Evolutionary conservation across 35 echinoderm and acorn worm species (phyloP), one percentile per base, ranked within the genome.

Genomic region (Lytechinus variegatus): DNA sequence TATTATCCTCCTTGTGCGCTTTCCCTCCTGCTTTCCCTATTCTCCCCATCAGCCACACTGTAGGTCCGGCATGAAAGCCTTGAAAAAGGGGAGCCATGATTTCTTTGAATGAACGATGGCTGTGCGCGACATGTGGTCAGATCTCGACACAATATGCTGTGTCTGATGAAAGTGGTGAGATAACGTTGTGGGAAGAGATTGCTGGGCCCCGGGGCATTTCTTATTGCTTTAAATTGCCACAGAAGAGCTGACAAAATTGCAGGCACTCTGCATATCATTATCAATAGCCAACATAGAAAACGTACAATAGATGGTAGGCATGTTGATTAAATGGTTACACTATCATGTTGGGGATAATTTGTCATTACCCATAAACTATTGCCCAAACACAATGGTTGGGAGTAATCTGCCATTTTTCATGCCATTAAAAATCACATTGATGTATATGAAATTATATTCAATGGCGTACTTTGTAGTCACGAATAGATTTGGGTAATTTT

Each of bases 61-160:
- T 53, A 4, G 9, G 88, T 52, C 28, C 28, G 13, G 88, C 88
- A 90, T 90, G 88, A 27, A 33, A 54, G 29, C 88, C 88, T 90
- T 90, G 88, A 90, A 90, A 44, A 90, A 12, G 27, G 88, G 52
- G 29, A 54, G 88, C 88, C 88, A 90, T 90, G 88, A 90, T 90
- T 90, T 90, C 88, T 90, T 54, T 90, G 88, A 90, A 90, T 90
- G 88, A 54, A 33, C 29, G 28, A 21, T 54, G 28, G 88, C n/a
- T 79, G 66, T n/a, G 16, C 66, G 88, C 88, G 88, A 90, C 88
- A 90, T 90, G 88, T 90, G 88, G 88, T 90, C 88, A 90, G 88
- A 90, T 90, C 88, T 54, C 88, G 88, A 33, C 88, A 90, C 66
- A 79, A 79, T 79, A 79, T 79, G 66, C 66, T 79, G 66, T 79